Conservation (phyloP, 2,888 invertebrate species). For the Sclerodermus sp. region DNA sequence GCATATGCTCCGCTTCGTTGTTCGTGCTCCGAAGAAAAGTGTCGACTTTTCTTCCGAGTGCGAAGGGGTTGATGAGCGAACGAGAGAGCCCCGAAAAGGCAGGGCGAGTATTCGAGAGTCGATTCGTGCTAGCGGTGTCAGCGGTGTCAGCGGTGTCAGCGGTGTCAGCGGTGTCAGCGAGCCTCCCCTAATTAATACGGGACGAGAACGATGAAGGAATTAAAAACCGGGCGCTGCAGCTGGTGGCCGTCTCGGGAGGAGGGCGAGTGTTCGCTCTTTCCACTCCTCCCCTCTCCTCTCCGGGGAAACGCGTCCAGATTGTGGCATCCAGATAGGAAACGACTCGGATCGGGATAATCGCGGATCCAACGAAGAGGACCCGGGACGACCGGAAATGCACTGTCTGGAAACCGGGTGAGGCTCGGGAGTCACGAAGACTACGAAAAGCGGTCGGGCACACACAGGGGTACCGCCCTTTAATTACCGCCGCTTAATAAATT, state of each 20-base stretch:
- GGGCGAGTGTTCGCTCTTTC: background rate
- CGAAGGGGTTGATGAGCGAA: background rate
- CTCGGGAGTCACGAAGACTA: slow-evolving; percentile 19
- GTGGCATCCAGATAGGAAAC: too few species aligned
- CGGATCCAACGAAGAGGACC: slow-evolving; percentile 8
- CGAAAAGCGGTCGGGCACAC: slow-evolving; percentile 37
- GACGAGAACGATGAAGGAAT: slow-evolving; percentile 18
- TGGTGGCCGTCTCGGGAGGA: slow-evolving; percentile 6
- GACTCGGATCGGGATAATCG: too few species aligned
- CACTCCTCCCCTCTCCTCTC: background rate
- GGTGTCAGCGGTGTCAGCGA: background rate
- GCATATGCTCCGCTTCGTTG: too few species aligned
- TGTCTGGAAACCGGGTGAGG: slow-evolving; percentile 7
- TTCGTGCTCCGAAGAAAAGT: too few species aligned
- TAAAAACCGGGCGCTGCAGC: slow-evolving; percentile 23
- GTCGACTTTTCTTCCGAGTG: too few species aligned
- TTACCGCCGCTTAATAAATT: slow-evolving; percentile 51
- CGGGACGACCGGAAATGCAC: slow-evolving; percentile 34
- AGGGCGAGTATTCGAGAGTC: background rate
- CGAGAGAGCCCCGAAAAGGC: background rate
- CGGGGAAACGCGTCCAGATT: too few species aligned
- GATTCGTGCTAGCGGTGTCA: background rate
- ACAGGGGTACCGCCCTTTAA: slow-evolving; percentile 47
- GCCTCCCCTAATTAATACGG: slow-evolving; percentile 23
- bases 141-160: too few species aligned